Base-by-base conservation (phyloP, 2,888 invertebrate genomes). In the Nasonovia ribisnigri region DNA sequence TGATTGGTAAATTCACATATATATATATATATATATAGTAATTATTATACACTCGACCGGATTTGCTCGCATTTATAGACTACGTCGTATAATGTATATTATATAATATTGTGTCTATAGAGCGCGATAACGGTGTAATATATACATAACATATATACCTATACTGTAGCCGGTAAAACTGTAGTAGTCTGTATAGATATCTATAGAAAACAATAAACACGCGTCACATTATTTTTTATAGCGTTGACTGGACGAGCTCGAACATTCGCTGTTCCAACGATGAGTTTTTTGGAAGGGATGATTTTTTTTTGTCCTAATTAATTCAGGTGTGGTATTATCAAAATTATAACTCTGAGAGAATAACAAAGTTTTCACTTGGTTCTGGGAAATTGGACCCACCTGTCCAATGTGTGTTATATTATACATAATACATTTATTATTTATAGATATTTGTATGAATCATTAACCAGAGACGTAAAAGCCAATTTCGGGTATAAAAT, bases 391-490 rank as follows among this genome's bases (percentile, higher is more conserved):
- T 77, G 6, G 6, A 36, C 77, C 36, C 77, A 77, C 36, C 77
- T 77, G 16, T 5, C 0, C 77, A 77, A 36, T 77, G 20, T 77
- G 36, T 8, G 36, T 36, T 77, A 6, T 20, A 67, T n/a, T 16
- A 77, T 36, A 8, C 77, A 36, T 77, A 20, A 36, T 77, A 20
- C 36, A 77, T 77, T 77, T 77, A 77, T 77, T 77, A 77, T 77
- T 77, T 36, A 77, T 77, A 36, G 36, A 36, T 67, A 90, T 67
- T 67, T 90, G n/a, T 11, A 48, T 90, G 84, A 84, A 91, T 91
- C 29, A 90, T 84, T 90, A 77, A 90, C 51, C 51, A 54, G 51
- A 84, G 42, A 51, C 51, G 51, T 51, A 51, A 29, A 51, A 29
- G 36, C 29, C 51, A 91, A 90, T 54, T 54, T 54, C 54, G 54